Evolutionary conservation across 2,888 invertebrate genomes (phyloP), one percentile per base, ranked within the genome.

Genomic region (Cacoxenus indagator): DNA sequence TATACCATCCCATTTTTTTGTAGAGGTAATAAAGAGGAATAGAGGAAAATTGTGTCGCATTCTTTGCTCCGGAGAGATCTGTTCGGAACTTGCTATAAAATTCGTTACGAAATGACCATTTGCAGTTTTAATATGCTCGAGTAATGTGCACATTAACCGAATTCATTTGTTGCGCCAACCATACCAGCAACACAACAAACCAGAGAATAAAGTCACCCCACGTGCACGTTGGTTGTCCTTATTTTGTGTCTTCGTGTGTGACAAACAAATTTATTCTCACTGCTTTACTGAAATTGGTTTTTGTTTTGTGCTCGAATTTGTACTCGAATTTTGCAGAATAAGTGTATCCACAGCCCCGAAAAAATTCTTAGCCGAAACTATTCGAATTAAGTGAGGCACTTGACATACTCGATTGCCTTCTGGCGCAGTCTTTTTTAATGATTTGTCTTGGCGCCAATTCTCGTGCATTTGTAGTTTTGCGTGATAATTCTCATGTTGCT

Each of bases 81-180:
- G 69, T 19, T 67, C 67, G 73, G 70, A 70, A 76, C 72, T 74
- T 76, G 77, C 78, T 84, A 81, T 78, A 81, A 82, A 83, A 85
- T 81, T 84, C 76, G 76, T 73, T 77, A 75, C 77, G 77, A 74
- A 80, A 80, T 82, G 83, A 77, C 80, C 84, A 79, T 79, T 82
- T 79, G 82, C 83, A 78, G 83, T 82, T 85, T 84, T 84, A 84
- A 84, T 85, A 85, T 79, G 82, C 80, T 81, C 76, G 79, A 85
- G 78, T 82, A 84, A 84, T 84, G 84, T 77, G 81, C 79, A 82
- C 84, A 85, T 84, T 84, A 85, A 85, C 84, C 75, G 82, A 84
- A 84, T 85, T 85, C 84, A 83, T 83, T 84, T 83, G 81, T 76
- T 75, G 76, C 67, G 72, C 77, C 74, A 73, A 73, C 68, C 57